phyloP scores from a whole-genome alignment of 2,888 invertebrate genomes.

The Hyppa rectilinea region DNA sequence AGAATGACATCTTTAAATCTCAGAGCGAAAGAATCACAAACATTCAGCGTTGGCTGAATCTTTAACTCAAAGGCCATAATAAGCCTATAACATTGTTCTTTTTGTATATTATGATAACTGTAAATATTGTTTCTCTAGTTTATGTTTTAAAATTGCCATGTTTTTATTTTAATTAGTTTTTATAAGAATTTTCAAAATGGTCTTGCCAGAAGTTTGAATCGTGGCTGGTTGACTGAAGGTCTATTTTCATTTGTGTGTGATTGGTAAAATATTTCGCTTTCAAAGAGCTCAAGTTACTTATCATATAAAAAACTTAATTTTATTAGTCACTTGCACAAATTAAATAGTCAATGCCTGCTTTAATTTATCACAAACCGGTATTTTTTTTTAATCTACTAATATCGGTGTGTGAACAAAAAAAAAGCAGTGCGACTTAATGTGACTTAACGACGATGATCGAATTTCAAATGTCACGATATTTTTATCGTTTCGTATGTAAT shows the following conservation, averaged over 20 bases:
- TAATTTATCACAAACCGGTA: not conserved
- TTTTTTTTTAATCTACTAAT: conserved; percentile 15
- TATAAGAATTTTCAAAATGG: conserved; percentile 35
- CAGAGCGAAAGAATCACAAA: conserved; percentile 23
- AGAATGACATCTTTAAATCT: conserved; percentile 32
- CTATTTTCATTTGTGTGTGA: conserved; percentile 18
- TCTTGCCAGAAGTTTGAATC: conserved; percentile 42
- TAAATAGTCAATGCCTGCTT: not conserved
- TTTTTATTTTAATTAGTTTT: conserved; percentile 71
- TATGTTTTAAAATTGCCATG: conserved; percentile 80
- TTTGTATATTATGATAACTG: conserved; percentile 82
- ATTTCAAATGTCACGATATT: conserved; percentile 22
- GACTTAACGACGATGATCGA: not conserved
- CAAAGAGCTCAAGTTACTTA: not conserved
- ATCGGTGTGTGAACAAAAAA: not conserved
- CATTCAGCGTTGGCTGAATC: conserved; percentile 45
- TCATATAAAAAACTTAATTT: conserved; percentile 1
- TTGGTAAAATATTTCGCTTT: not conserved
- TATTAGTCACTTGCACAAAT: conserved; percentile 15
- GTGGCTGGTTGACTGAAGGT: not conserved
- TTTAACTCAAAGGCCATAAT: conserved; percentile 59
- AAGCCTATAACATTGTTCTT: conserved; percentile 60
- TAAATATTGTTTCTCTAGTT: conserved; percentile 82
- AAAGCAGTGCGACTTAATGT: not conserved
- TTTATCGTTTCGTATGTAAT: conserved; percentile 6